phyloP scores from a whole-genome alignment of 2,113 vertebrate species.

The Shinisaurus crocodilurus region DNA sequence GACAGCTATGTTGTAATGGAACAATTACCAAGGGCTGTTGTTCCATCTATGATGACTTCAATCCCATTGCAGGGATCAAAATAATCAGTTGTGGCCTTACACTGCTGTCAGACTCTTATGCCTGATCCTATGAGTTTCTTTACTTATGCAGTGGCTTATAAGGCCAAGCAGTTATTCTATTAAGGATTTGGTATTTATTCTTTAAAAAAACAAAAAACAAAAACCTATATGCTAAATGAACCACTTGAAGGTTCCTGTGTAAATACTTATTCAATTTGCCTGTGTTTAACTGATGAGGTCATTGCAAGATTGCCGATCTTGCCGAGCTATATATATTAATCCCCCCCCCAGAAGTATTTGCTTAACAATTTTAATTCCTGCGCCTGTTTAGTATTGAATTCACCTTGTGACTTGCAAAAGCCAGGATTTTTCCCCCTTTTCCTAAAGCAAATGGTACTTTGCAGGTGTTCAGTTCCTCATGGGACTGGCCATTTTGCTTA shows the following conservation, averaged over 20 bases:
- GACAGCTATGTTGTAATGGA: not conserved
- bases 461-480: not conserved
- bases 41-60: not conserved
- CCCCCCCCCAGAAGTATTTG: slow-evolving; percentile 18
- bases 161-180: not conserved
- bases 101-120: not conserved
- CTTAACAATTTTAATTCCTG: slow-evolving; percentile 26
- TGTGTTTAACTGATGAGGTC: not conserved
- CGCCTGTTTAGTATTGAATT: not conserved
- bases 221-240: slow-evolving; percentile 13
- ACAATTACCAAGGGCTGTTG: not conserved
- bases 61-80: not conserved
- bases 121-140: not conserved
- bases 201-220: not conserved
- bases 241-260: not conserved
- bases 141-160: not conserved
- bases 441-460: slow-evolving; percentile 4
- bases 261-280: not conserved
- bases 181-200: slow-evolving; percentile 4
- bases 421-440: not conserved
- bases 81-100: not conserved
- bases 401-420: not conserved
- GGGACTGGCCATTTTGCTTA: slow-evolving; percentile 5
- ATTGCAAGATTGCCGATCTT: not conserved
- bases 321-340: not conserved